These are phyloP conservation scores for Enteromius viviparus DNA, from an alignment of 2,797 vertebrate species.

Conservation along the genomic window DNA sequence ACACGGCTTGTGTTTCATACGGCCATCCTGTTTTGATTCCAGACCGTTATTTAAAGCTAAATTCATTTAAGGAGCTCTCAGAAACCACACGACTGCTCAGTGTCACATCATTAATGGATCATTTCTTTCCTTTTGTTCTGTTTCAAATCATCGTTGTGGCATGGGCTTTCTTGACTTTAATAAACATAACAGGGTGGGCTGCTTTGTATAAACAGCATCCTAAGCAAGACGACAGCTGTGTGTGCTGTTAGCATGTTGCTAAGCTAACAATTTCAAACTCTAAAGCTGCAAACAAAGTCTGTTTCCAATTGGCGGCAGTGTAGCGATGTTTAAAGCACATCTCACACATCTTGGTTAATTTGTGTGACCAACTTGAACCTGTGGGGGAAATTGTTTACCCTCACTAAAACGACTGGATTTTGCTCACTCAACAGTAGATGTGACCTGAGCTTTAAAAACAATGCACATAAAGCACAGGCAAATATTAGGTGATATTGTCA, in stretches of 20 bases:
- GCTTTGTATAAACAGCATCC: not conserved
- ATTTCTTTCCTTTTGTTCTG: conserved; percentile 17
- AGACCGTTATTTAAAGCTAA: conserved; percentile 45
- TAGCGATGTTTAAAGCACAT: not conserved
- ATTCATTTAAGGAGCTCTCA: conserved; percentile 46
- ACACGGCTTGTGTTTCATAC: conserved; percentile 36
- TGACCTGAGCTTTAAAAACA: not conserved
- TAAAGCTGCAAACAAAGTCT: not conserved
- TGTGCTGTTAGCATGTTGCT: not conserved
- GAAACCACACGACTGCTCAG: conserved; percentile 37
- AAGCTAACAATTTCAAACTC: not conserved
- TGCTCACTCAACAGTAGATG: not conserved
- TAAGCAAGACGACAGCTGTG: not conserved
- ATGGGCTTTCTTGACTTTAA: not conserved
- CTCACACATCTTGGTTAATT: not conserved
- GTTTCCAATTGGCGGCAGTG: not conserved
- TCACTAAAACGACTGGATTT: not conserved
- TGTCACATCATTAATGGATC: conserved; percentile 17
- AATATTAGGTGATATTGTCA: not conserved
- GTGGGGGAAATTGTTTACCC: not conserved
- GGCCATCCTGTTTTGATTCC: conserved; percentile 39
- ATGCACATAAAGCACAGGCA: not conserved
- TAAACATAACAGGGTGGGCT: not conserved
- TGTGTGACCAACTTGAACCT: not conserved
- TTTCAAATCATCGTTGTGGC: conserved; percentile 13